Evolutionary conservation across 2,113 vertebrate species (phyloP), one percentile per base, ranked within the genome.

Genomic region (Sterna hirundo): DNA sequence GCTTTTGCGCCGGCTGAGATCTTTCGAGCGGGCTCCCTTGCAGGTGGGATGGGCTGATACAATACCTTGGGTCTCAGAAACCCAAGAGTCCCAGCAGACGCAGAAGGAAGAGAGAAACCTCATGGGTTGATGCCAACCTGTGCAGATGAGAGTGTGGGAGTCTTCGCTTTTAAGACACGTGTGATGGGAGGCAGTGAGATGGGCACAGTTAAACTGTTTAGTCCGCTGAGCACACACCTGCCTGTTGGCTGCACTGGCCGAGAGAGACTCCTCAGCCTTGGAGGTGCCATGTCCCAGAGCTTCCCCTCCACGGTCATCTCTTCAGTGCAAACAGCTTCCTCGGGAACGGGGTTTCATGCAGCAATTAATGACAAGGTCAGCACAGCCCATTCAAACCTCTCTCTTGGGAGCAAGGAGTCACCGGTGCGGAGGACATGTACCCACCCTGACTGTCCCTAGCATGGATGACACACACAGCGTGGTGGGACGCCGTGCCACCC

Each of bases 271-370:
- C 76, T 61, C 22, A 42, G 4, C 18, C n/a, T 20, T 20, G 19
- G 60, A 47, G 62, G 7, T 32, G 25, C 46, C 52, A 2, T 0
- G 5, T 38, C 44, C 71, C 85, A 61, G 14, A 79, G 40, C n/a
- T 34, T 36, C 51, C 29, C 52, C 30, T 55, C 60, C 74, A 21
- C 0, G 1, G 32, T 60, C 47, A 27, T 4, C 52, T 51, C 83
- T 38, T 23, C 10, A 23, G 40, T 4, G 29, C 42, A 11, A 40
- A 44, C 9, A 10, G n/a, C 26, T 12, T 62, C 38, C 88, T 38
- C 0, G 3, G 52, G n/a, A 42, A 2, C 2, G 3, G 36, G 46
- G 26, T 21, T 77, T 82, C 20, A 8, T 2, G 4, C n/a, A 34
- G 38, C 64, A 32, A 71, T 54, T 36, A 46, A 38, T 1, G 36